These are phyloP conservation scores for Stichodactyla helianthus DNA, from an alignment of 64 coral and sea anemone species.

Conservation along the genomic window DNA sequence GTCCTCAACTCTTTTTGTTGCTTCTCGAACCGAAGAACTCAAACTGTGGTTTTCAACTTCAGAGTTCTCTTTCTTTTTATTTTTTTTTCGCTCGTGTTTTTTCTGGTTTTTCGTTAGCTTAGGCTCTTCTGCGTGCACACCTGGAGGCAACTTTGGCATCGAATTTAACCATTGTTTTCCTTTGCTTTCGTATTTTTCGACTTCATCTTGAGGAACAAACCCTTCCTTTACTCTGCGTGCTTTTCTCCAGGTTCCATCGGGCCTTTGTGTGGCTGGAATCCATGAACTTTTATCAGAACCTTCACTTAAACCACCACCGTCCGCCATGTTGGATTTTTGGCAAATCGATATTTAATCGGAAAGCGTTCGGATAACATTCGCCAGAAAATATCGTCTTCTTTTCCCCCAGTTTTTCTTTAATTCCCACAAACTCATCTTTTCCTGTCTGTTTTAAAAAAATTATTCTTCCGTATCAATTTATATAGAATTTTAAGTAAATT, in stretches of 20 bases:
- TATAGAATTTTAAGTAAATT: no score
- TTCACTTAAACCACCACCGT: not conserved
- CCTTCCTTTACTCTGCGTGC: constrained; percentile 93
- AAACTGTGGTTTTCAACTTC: not conserved
- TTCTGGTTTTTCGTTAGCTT: constrained; percentile 81
- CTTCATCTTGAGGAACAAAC: constrained; percentile 93
- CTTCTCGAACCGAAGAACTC: constrained; percentile 13
- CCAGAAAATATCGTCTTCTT: not conserved
- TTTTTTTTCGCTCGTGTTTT: constrained; percentile 69
- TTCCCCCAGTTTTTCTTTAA: no score
- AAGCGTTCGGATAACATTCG: not conserved
- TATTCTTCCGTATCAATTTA: no score
- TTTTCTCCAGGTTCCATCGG: constrained; percentile 95
- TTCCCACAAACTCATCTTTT: no score
- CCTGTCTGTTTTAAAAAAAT: no score
- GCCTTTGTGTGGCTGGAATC: constrained; percentile 90
- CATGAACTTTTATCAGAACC: constrained; percentile 35
- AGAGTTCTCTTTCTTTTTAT: constrained; percentile 29
- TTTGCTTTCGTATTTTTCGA: constrained; percentile 97
- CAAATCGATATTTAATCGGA: constrained; percentile 40
- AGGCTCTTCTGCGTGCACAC: constrained; percentile 36
- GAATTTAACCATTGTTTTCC: constrained; percentile 88
- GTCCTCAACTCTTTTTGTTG: constrained; percentile 48
- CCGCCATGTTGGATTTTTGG: constrained; percentile 77
- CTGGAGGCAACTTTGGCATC: constrained; percentile 65